Base-by-base conservation (phyloP, 1,140 invertebrate genomes). In the Caenorhabditis remanei region DNA sequence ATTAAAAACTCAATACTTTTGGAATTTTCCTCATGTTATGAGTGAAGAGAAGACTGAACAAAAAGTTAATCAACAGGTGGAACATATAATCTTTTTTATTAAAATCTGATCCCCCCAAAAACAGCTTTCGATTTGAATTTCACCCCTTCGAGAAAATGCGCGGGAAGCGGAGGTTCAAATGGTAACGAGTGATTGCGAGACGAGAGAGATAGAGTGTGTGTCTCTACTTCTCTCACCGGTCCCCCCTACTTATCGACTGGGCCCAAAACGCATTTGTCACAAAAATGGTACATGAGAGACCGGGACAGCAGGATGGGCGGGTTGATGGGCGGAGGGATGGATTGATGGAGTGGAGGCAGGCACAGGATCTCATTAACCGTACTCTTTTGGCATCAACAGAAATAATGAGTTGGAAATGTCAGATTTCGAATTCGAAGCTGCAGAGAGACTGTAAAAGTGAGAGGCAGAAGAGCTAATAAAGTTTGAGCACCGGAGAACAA, bases 221-320 rank as follows among this genome's bases (percentile, higher is more conserved):
- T 79, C 71, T 79, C 71, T 79, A 24, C n/a, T 50, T 43, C 71
- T 79, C 71, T 50, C 40, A 13, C 46, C 40, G 41, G 43, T 58
- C 21, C 65, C 58, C 65, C 13, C n/a, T 79, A 8, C 53, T 79
- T 46, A 50, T 9, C 71, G 19, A 50, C 46, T 50, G 14, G 71
- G 13, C 46, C 71, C 71, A 79, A 79, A 79, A 79, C 46, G 21
- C 71, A 79, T 79, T 79, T 79, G 71, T 79, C 71, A 79, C 71
- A 48, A 79, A 79, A 79, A 79, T 79, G 71, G 71, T 46, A 79
- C 71, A n/a, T 11, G 65, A 46, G 40, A 46, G 65, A 46, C 4
- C 32, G 71, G 40, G 40, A 24, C 11, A 16, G 13, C 46, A 48
- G 11, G 40, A 32, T 16, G 46, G 21, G 9, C 71, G 71, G 21